Conservation (phyloP, 2,888 invertebrate genomes). For the Kuschelorhynchus macadamiae region DNA sequence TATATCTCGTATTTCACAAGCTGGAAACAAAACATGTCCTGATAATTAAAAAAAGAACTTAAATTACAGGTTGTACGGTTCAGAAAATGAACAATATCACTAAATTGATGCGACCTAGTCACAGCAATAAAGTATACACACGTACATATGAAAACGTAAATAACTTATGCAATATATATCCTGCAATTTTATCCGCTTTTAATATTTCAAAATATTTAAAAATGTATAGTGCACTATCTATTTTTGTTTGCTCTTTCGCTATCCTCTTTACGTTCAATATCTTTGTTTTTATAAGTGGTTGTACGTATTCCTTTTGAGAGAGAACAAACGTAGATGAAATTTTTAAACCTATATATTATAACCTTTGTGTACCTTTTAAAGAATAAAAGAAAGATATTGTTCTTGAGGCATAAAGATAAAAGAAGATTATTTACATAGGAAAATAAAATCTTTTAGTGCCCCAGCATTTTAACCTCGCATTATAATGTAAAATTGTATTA, state of each 20-base stretch:
- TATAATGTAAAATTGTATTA: conserved; percentile 1
- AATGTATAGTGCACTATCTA: no score
- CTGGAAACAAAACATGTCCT: no score
- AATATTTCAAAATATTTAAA: no score
- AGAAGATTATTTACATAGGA: conserved; percentile 16
- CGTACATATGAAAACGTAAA: no score
- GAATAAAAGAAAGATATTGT: conserved; percentile 19
- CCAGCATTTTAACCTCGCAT: neutral
- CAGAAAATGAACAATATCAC: no score
- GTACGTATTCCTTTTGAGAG: conserved; percentile 14
- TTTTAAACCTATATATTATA: conserved; percentile 10
- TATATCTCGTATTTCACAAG: no score
- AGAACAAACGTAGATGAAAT: conserved; percentile 24
- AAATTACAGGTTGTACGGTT: no score
- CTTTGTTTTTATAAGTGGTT: conserved; percentile 4
- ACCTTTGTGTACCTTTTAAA: conserved; percentile 21
- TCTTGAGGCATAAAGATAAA: conserved; percentile 19
- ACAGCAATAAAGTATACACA: no score
- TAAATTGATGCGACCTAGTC: no score
- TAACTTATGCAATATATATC: no score
- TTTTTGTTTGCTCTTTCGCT: neutral
- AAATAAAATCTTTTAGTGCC: conserved; percentile 6
- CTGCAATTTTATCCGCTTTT: no score
- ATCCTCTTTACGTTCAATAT: neutral
- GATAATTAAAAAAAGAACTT: no score